phyloP scores from a whole-genome alignment of 2,888 invertebrate genomes.

The Chirona hameri region DNA sequence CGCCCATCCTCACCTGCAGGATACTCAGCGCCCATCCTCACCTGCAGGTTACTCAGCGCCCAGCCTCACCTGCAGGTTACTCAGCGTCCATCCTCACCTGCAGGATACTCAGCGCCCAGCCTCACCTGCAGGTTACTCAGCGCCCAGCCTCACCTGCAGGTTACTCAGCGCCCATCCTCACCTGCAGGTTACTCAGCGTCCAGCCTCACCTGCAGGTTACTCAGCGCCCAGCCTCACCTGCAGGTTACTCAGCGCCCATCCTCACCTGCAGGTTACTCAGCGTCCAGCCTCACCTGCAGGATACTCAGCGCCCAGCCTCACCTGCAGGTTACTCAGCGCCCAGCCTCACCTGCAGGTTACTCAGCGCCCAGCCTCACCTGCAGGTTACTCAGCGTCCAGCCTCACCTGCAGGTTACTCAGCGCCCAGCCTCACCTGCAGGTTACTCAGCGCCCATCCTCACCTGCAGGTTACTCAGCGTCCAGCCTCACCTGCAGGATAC shows the following conservation, averaged over 20 bases:
- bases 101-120: slow-evolving; percentile 47
- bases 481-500: too few species aligned
- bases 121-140: too few species aligned
- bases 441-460: slow-evolving; percentile 44
- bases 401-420: too few species aligned
- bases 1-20: too few species aligned
- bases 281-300: too few species aligned
- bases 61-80: too few species aligned
- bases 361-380: slow-evolving; percentile 44
- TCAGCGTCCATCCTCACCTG: slow-evolving; percentile 44
- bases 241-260: slow-evolving; percentile 45
- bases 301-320: slow-evolving; percentile 38
- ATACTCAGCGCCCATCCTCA: slow-evolving; percentile 38
- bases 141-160: slow-evolving; percentile 44
- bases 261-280: slow-evolving; percentile 47
- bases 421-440: slow-evolving; percentile 44
- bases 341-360: too few species aligned
- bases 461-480: slow-evolving; percentile 48
- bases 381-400: slow-evolving; percentile 47
- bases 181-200: slow-evolving; percentile 48
- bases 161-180: slow-evolving; percentile 44
- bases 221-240: slow-evolving; percentile 44
- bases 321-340: slow-evolving; percentile 48
- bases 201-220: too few species aligned
- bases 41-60: slow-evolving; percentile 48